Evolutionary conservation across 2,888 invertebrate species (phyloP).

Genomic region (Drosophila anomelani): DNA sequence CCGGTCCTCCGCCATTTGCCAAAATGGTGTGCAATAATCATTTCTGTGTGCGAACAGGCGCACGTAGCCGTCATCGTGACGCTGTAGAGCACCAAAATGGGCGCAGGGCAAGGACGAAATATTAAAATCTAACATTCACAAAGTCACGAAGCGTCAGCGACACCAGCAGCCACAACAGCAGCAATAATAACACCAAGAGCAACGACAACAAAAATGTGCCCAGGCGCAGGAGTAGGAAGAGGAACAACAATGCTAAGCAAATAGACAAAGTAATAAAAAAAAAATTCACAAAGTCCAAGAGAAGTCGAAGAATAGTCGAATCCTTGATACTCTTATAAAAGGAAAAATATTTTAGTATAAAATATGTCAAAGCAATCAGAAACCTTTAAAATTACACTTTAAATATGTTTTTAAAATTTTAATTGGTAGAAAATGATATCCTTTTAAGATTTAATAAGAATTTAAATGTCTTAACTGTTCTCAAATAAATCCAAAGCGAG

Average conservation of each 20-base stretch:
- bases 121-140: constrained; percentile 77
- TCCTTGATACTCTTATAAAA: background rate
- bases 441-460: background rate
- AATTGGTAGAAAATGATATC: background rate
- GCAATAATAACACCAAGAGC: constrained; percentile 37
- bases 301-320: background rate
- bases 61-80: constrained; percentile 69
- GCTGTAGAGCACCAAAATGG: constrained; percentile 53
- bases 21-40: constrained; percentile 75
- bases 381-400: background rate
- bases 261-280: constrained; percentile 56
- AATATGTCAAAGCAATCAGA: background rate
- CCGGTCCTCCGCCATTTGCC: constrained; percentile 57
- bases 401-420: background rate
- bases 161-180: constrained; percentile 47
- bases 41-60: constrained; percentile 66
- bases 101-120: constrained; percentile 57
- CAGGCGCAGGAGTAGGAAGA: constrained; percentile 11
- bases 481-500: too few relatives aligned
- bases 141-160: constrained; percentile 61
- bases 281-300: background rate
- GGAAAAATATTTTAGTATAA: too few relatives aligned
- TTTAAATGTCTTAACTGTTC: too few relatives aligned
- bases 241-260: constrained; percentile 50
- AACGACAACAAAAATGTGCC: constrained; percentile 33